Evolutionary conservation across 2,797 vertebrate genomes (phyloP), one percentile per base, ranked within the genome.

Genomic region (Cyprinella venusta): DNA sequence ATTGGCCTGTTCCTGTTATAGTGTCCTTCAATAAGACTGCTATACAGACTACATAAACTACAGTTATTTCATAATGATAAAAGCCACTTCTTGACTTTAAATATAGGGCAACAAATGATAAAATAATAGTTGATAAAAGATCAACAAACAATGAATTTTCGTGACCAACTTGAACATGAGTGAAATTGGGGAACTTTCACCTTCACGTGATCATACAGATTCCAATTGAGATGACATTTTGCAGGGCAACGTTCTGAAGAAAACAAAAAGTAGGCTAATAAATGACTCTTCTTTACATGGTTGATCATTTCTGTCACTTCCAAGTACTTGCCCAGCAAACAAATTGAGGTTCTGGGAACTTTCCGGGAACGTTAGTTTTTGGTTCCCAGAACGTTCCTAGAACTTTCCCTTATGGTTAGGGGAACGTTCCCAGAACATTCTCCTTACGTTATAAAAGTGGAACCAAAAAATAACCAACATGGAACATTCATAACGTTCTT

Each of bases 21-120:
- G 4, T 33, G 21, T 50, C 21, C 56, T 16, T 45, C 38, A 56
- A 74, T 38, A 38, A 21, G 33, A 38, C 50, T 59, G 59, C 24
- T 16, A 13, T 16, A 15, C 24, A 7, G 59, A 61, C 56, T 26
- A 61, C 12, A 61, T 26, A 26, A 26, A 61, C 59, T 13, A 61
- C 56, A 15, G 24, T 48, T 71, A 18, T 80, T 71, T 71, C 63
- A 80, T 19, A 56, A 33, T 24, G 7, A 79, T 54, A 40, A 50
- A 24, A 69, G 45, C 36, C 4, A 36, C 21, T 8, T 65, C 42
- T n/a, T 26, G 50, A 24, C 64, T 70, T 13, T 50, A n/a, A 16
- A 42, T 71, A 5, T 59, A 56, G 33, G 16, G 59, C 10, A 56
- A 42, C 52, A 48, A 71, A 48, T 13, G 42, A 4, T 45, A 13